Evolutionary conservation across 2,113 vertebrate genomes (phyloP), one percentile per base, ranked within the genome.

Genomic region (Callionymus lyra): DNA sequence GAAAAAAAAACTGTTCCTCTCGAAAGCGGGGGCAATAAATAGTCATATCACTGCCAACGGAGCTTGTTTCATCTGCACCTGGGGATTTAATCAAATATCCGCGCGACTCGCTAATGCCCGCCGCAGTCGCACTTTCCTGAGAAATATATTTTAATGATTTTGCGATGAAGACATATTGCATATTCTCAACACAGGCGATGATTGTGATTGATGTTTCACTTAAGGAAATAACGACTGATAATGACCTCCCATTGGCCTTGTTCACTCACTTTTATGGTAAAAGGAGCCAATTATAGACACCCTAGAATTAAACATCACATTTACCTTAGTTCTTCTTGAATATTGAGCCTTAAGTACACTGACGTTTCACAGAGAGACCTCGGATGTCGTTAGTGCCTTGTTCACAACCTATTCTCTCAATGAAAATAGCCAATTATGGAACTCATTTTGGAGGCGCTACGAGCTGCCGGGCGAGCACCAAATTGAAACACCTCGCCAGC

Each of bases 161-260:
- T 41, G 34, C 72, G 63, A 78, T 67, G 62, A 68, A 74, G 79
- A 72, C 60, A 42, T 68, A 77, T 62, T 66, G 57, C 55, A 53
- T 50, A 34, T 57, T 56, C 42, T 50, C 41, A 38, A 42, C 34
- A 39, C 16, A 19, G 42, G 39, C 57, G 44, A 34, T 9, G 17
- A 59, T 27, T 8, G 50, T 49, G 53, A 54, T 17, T 33, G 56
- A 71, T 19, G 33, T 18, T n/a, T 16, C 17, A 45, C 19, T 6
- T 70, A 51, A 62, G 48, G 50, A 56, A 61, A 62, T 65, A 65
- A 70, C 38, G 55, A 21, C 56, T 16, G 53, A 62, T 77, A 77
- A 82, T 72, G 69, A 68, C 65, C 52, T 70, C 73, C 59, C 63
- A 16, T 31, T 38, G 60, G 71, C 41, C 55, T 50, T 45, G 39